These are phyloP conservation scores for Plecturocebus donacophilus DNA, from an alignment of 2,113 vertebrate genomes.

Conservation along the genomic window DNA sequence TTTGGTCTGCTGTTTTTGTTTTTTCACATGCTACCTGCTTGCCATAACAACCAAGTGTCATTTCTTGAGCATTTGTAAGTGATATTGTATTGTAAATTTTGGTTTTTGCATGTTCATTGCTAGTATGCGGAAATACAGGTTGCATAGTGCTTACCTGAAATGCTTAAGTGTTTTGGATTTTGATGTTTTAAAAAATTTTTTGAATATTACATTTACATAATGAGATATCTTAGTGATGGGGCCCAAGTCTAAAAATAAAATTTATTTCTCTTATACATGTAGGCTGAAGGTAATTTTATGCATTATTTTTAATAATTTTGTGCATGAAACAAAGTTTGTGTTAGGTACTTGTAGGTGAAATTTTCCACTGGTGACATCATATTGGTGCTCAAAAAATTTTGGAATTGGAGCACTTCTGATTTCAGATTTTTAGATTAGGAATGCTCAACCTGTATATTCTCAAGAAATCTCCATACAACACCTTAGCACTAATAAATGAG, in stretches of 20 bases:
- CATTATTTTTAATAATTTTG: neutral
- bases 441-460: neutral
- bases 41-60: neutral
- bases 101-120: neutral
- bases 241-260: neutral
- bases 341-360: neutral
- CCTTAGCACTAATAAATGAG: neutral
- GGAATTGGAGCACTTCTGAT: neutral
- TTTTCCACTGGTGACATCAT: neutral
- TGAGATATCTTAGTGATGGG: neutral
- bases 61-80: neutral
- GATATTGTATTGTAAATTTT: neutral
- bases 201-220: neutral
- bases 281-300: neutral
- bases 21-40: too few relatives aligned
- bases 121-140: neutral
- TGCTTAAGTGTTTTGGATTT: neutral
- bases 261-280: neutral
- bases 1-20: too few relatives aligned
- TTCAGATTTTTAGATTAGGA: neutral
- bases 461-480: neutral
- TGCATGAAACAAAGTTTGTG: neutral
- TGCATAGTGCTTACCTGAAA: neutral
- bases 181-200: neutral
- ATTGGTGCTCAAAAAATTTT: neutral